Conservation (phyloP, 2,888 invertebrate genomes). For the Dromius quadrimaculatus region DNA sequence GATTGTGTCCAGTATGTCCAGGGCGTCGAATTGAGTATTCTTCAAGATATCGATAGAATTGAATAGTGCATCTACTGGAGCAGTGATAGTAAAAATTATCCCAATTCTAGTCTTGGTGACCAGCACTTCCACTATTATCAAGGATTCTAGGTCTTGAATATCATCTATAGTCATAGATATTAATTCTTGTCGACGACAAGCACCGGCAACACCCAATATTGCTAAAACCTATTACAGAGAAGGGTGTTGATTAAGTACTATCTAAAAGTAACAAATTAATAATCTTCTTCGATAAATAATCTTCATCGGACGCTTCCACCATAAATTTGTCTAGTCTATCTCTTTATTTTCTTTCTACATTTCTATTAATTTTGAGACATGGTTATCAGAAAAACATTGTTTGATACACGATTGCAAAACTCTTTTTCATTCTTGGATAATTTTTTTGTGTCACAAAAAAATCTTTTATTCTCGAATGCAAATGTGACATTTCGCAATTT, state of each 20-base stretch:
- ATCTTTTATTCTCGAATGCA: too few relatives aligned
- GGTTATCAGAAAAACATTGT: too few relatives aligned
- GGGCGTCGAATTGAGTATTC: neutral
- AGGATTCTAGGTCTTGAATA: neutral
- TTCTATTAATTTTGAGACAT: too few relatives aligned
- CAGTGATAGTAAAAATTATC: neutral
- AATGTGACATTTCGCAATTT: too few relatives aligned
- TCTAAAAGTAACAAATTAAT: neutral
- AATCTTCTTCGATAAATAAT: too few relatives aligned
- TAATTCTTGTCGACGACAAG: neutral
- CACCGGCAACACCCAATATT: too few relatives aligned
- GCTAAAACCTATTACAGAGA: neutral
- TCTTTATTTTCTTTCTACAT: too few relatives aligned
- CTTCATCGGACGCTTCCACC: too few relatives aligned
- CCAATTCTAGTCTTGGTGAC: neutral
- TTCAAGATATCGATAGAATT: neutral
- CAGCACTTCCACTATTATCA: neutral
- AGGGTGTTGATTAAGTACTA: neutral
- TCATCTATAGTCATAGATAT: neutral
- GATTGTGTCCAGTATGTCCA: neutral
- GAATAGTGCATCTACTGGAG: neutral
- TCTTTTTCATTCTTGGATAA: too few relatives aligned
- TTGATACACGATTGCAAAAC: too few relatives aligned
- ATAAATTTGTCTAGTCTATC: too few relatives aligned
- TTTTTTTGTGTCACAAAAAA: too few relatives aligned